Conservation (phyloP, 64 coral and sea anemone species). For the Actinia tenebrosa region DNA sequence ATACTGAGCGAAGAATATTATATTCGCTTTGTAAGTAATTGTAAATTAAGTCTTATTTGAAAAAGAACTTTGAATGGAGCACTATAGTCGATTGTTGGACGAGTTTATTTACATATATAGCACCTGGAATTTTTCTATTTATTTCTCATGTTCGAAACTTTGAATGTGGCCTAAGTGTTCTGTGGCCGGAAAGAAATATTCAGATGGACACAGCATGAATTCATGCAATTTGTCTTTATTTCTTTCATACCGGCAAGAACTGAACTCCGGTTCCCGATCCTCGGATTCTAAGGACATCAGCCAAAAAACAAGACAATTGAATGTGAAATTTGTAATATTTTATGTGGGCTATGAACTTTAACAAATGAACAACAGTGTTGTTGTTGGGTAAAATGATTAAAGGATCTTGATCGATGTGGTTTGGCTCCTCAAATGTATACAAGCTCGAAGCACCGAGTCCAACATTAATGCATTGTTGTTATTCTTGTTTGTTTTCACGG, state of each 20-base stretch:
- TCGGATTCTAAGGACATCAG: background rate
- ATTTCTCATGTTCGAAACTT: slow-evolving; percentile 78
- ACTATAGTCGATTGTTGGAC: slow-evolving; percentile 39
- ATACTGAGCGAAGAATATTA: background rate
- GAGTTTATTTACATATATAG: slow-evolving; percentile 71
- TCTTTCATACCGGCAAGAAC: background rate
- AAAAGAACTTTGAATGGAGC: background rate
- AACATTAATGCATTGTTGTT: background rate
- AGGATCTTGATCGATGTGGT: background rate
- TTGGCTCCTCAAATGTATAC: background rate
- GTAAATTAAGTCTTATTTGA: slow-evolving; percentile 4
- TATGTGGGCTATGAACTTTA: background rate
- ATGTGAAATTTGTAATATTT: background rate
- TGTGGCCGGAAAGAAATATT: slow-evolving; percentile 18
- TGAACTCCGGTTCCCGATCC: background rate
- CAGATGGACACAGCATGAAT: slow-evolving; percentile 19
- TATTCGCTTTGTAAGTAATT: slow-evolving; percentile 2
- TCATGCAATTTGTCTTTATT: background rate
- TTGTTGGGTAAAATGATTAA: background rate
- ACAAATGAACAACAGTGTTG: background rate
- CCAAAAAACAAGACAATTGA: slow-evolving; percentile 15
- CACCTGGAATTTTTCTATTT: slow-evolving; percentile 74
- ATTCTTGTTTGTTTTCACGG: background rate
- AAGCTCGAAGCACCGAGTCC: background rate
- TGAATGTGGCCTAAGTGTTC: slow-evolving; percentile 32